phyloP scores from a whole-genome alignment of 2,888 invertebrate species.

The Xanthia togata region DNA sequence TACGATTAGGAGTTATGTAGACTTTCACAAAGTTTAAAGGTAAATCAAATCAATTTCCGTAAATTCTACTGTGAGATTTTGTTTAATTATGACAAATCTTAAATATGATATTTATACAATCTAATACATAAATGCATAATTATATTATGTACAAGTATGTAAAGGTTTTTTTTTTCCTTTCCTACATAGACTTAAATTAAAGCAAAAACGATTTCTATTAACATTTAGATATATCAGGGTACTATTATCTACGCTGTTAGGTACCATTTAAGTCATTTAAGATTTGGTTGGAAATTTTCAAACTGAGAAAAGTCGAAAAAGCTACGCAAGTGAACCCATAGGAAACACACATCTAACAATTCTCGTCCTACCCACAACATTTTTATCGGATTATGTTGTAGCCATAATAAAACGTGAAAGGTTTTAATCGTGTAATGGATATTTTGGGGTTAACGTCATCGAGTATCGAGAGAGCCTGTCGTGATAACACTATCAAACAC shows the following conservation, averaged over 20 bases:
- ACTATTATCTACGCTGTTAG: background rate
- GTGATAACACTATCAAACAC: slow-evolving; percentile 74
- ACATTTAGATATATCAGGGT: background rate
- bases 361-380: slow-evolving; percentile 72
- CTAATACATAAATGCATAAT: no score
- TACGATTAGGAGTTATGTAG: slow-evolving; percentile 1
- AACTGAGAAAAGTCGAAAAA: background rate
- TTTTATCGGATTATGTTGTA: slow-evolving; percentile 73
- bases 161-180: no score
- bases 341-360: slow-evolving; percentile 20
- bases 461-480: slow-evolving; percentile 70
- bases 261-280: background rate
- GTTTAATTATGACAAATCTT: no score
- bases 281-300: no score
- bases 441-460: slow-evolving; percentile 73
- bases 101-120: no score
- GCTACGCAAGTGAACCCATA: background rate
- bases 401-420: slow-evolving; percentile 78
- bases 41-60: slow-evolving; percentile 17
- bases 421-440: slow-evolving; percentile 84
- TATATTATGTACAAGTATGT: no score
- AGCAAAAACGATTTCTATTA: background rate
- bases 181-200: no score
- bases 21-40: slow-evolving; percentile 7
- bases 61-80: background rate